These are phyloP conservation scores for Ophraella communa DNA, from an alignment of 2,888 invertebrate genomes.

Conservation along the genomic window DNA sequence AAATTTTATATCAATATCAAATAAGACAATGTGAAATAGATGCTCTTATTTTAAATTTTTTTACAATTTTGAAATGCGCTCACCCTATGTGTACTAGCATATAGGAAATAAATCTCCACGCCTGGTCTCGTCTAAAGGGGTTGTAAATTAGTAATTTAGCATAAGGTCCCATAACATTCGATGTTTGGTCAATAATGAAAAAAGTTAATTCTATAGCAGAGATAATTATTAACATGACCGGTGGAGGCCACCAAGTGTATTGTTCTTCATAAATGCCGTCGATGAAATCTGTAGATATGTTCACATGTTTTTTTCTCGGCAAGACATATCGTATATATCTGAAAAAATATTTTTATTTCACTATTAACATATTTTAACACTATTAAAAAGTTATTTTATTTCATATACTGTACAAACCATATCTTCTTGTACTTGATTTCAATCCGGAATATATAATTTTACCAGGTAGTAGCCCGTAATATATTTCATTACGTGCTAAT, in stretches of 20 bases:
- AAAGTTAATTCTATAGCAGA: conserved; percentile 84
- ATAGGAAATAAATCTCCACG: conserved; percentile 93
- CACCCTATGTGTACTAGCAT: conserved; percentile 97
- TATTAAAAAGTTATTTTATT: too few relatives aligned
- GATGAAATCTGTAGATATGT: neutral
- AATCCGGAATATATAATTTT: too few relatives aligned
- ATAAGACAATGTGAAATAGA: too few relatives aligned
- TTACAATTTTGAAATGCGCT: too few relatives aligned
- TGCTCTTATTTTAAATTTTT: too few relatives aligned
- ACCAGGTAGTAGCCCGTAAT: too few relatives aligned
- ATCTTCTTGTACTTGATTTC: too few relatives aligned
- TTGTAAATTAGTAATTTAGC: conserved; percentile 82
- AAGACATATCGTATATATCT: conserved; percentile 41
- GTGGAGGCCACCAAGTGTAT: conserved; percentile 91
- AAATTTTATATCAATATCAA: neutral
- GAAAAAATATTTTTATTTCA: conserved; percentile 5
- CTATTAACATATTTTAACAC: neutral
- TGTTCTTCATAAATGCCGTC: conserved; percentile 75
- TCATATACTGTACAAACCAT: too few relatives aligned
- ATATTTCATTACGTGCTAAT: too few relatives aligned
- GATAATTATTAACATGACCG: conserved; percentile 84
- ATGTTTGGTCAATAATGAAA: conserved; percentile 58
- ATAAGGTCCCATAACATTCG: conserved; percentile 24
- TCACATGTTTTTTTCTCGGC: conserved; percentile 23
- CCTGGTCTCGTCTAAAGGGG: conserved; percentile 83